Conservation (phyloP, 1,140 invertebrate genomes). For the Lordiphosa clarofinis region DNA sequence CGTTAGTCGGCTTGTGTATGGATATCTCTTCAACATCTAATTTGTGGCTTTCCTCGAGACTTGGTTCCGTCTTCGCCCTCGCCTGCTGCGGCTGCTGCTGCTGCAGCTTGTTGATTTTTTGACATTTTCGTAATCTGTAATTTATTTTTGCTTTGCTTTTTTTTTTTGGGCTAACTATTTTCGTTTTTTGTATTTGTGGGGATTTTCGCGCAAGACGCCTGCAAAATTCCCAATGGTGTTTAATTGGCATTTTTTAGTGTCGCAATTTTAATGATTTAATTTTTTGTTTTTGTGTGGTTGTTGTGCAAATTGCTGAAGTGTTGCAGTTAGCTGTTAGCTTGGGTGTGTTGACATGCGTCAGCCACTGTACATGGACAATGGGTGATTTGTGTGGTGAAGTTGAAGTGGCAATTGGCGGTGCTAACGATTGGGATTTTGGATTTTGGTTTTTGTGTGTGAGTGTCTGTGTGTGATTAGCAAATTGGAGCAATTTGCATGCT, state of each 20-base stretch:
- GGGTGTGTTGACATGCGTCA: constrained; percentile 52
- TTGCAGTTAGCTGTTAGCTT: constrained; percentile 23
- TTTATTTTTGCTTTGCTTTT: constrained; percentile 22
- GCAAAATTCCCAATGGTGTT: constrained; percentile 51
- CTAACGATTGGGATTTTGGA: constrained; percentile 32
- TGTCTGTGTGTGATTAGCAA: constrained; percentile 32
- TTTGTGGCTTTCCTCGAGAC: constrained; percentile 59
- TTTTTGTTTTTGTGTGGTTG: constrained; percentile 13
- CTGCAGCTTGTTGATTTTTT: constrained; percentile 20
- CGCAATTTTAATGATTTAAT: constrained; percentile 60
- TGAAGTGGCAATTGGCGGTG: constrained; percentile 26
- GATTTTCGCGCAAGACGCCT: not conserved
- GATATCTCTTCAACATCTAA: constrained; percentile 52
- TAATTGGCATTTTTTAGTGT: constrained; percentile 62
- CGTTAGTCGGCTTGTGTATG: constrained; percentile 25
- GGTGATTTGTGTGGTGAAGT: constrained; percentile 28
- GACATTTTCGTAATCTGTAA: constrained; percentile 24
- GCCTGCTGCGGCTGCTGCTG: not conserved
- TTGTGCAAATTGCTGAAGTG: constrained; percentile 42
- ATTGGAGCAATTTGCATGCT: constrained; percentile 35
- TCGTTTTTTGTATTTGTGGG: constrained; percentile 9
- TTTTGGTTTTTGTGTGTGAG: not conserved
- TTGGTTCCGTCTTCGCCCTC: constrained; percentile 34
- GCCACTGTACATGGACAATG: constrained; percentile 43
- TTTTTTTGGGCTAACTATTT: constrained; percentile 24